Conservation (phyloP, 2,797 vertebrate genomes). For the Zalophus californianus region DNA sequence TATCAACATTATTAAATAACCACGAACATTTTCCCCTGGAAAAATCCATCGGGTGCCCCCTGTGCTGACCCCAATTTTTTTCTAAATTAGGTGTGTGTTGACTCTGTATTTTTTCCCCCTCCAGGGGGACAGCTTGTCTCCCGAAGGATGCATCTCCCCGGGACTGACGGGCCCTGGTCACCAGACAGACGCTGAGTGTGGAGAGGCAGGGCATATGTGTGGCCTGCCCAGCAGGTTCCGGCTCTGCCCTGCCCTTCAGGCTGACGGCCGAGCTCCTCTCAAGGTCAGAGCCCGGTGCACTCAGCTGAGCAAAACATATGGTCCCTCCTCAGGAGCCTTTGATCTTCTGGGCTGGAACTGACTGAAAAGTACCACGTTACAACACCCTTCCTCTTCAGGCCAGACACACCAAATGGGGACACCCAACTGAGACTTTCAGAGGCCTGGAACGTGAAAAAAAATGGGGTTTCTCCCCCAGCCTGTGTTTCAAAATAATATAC, state of each 20-base stretch:
- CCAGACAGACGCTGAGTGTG: background rate
- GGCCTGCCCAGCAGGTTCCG: background rate
- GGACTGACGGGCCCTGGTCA: background rate
- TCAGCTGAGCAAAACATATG: background rate
- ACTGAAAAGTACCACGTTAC: background rate
- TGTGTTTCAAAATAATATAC: slow-evolving; percentile 11
- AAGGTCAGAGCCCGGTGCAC: background rate
- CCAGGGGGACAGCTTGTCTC: background rate
- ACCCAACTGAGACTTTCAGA: background rate
- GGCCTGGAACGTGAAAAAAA: background rate
- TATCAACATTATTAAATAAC: slow-evolving; percentile 44
- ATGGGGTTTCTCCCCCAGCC: background rate
- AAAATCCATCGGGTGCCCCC: background rate
- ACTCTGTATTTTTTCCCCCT: background rate
- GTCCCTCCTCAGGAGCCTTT: background rate
- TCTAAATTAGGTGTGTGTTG: slow-evolving; percentile 46
- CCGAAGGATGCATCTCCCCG: background rate
- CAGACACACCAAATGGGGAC: background rate
- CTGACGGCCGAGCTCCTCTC: background rate
- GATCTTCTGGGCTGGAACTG: background rate
- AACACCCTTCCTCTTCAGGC: background rate
- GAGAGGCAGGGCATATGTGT: background rate
- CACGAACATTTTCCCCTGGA: slow-evolving; percentile 9
- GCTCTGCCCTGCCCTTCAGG: background rate
- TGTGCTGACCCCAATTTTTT: background rate